Evolutionary conservation across 2,888 invertebrate genomes (phyloP), one percentile per base, ranked within the genome.

Genomic region (Punctoribates punctum): DNA sequence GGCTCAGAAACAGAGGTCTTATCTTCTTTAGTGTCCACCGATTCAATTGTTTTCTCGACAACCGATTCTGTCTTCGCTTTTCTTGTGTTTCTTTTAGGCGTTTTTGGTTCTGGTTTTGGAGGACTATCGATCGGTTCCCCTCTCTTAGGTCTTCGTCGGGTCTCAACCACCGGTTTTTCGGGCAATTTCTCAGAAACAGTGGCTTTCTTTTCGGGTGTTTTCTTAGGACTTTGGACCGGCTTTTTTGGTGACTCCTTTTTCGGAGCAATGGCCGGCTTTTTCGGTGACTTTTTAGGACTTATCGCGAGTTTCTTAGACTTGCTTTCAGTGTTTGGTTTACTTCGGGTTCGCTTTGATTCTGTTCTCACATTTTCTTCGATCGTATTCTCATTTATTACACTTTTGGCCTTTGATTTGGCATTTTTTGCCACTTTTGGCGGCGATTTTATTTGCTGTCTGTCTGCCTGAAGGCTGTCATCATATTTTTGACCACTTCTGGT

Each of bases 401-500:
- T 34, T 34, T 34, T 34, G 4, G 34, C 34, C 34, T 34, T 34
- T 8, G 5, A 34, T 6, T 34, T 34, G 8, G 34, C 5, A 6
- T 34, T 8, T 34, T 34, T 8, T n/a, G n/a, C n/a, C 34, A 34
- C 34, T 54, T 54, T 54, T n/a, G n/a, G n/a, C n/a, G 20, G 6
- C n/a, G n/a, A 20, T 54, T 54, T 54, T 20, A 13, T 6, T 54
- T 4, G 1, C 20, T 5, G 54, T 8, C n/a, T 54, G 9, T 60
- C 5, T 6, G 3, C 11, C 13, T 23, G 25, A 29, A 23, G 9
- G 60, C 13, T 8, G 60, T 15, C 27, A 8, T 6, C 15, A 17
- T 60, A 60, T 20, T 60, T 60, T 2, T 60, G 25, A 29, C 60
- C 60, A 60, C 60, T 60, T 60, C 60, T 60, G 60, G 60, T 60